Evolutionary conservation across 2,113 vertebrate genomes (phyloP).

Genomic region (Notarius lentiginosus): DNA sequence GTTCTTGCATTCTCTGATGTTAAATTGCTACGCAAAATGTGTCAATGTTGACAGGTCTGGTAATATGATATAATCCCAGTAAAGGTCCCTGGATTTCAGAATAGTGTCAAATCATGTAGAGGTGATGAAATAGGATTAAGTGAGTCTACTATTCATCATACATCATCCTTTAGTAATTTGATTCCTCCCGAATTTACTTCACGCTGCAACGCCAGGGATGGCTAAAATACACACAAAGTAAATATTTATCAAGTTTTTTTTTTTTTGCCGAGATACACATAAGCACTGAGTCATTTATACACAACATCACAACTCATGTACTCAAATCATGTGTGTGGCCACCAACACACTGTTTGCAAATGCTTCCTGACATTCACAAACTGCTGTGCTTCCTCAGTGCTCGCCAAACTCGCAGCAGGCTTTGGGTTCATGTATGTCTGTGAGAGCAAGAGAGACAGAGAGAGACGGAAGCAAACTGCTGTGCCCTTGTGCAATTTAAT

Average conservation of each 20-base stretch:
- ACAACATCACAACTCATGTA: not conserved
- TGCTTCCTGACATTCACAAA: conserved; percentile 14
- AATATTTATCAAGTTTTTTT: not conserved
- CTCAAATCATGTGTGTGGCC: not conserved
- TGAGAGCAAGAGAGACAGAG: not conserved
- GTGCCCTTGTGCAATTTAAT: conserved; percentile 35
- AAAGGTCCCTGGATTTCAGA: too few species aligned
- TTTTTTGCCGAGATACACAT: not conserved
- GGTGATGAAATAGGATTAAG: not conserved
- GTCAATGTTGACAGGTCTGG: not conserved
- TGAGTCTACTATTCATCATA: too few species aligned
- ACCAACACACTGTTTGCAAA: conserved; percentile 30
- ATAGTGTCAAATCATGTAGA: not conserved
- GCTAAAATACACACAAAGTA: not conserved
- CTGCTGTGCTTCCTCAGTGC: conserved; percentile 8
- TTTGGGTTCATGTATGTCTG: conserved; percentile 19
- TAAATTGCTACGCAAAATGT: not conserved
- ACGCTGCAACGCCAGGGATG: not conserved
- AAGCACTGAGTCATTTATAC: not conserved
- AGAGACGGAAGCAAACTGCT: not conserved
- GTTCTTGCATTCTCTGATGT: not conserved
- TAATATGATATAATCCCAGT: not conserved
- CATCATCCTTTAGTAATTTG: not conserved
- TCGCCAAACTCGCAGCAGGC: conserved; percentile 28
- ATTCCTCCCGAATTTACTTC: not conserved